Evolutionary conservation across 2,888 invertebrate species (phyloP).

Genomic region (Drosophila pseudotakahashii): DNA sequence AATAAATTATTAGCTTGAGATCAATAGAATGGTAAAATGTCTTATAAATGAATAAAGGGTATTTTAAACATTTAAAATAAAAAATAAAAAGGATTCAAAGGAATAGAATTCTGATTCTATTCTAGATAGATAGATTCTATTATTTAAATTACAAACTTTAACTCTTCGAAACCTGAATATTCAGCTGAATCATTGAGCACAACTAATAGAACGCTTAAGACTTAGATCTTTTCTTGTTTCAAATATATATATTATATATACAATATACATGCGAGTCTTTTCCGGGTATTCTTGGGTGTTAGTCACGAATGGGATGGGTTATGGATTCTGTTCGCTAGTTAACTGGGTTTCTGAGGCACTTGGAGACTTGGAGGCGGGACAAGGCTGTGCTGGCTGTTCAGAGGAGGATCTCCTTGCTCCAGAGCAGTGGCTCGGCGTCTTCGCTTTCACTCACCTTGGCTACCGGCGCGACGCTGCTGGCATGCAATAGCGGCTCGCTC

Average conservation of each 20-base stretch:
- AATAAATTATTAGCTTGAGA: too few species aligned
- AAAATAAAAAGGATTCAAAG: too few species aligned
- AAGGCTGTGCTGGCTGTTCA: slow-evolving; percentile 38
- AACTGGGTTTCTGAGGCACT: slow-evolving; percentile 6
- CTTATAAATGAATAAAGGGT: too few species aligned
- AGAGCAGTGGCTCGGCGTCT: slow-evolving; percentile 56
- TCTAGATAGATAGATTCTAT: too few species aligned
- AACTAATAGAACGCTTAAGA: too few species aligned
- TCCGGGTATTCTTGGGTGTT: neutral
- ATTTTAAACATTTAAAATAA: too few species aligned
- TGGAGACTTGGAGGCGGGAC: neutral
- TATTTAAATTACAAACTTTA: too few species aligned
- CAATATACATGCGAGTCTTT: neutral
- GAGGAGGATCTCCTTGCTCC: slow-evolving; percentile 78
- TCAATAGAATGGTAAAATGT: too few species aligned
- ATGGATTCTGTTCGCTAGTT: slow-evolving; percentile 2
- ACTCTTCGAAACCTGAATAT: too few species aligned
- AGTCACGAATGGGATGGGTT: slow-evolving; percentile 28
- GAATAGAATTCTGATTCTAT: too few species aligned
- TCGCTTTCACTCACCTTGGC: slow-evolving; percentile 82
- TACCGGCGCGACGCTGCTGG: slow-evolving; percentile 81
- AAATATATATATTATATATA: too few species aligned
- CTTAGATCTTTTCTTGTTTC: neutral
- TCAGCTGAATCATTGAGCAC: too few species aligned
- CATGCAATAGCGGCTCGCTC: slow-evolving; percentile 84